Evolutionary conservation across 1,140 invertebrate genomes (phyloP).

Genomic region (Solenopsis fugax): DNA sequence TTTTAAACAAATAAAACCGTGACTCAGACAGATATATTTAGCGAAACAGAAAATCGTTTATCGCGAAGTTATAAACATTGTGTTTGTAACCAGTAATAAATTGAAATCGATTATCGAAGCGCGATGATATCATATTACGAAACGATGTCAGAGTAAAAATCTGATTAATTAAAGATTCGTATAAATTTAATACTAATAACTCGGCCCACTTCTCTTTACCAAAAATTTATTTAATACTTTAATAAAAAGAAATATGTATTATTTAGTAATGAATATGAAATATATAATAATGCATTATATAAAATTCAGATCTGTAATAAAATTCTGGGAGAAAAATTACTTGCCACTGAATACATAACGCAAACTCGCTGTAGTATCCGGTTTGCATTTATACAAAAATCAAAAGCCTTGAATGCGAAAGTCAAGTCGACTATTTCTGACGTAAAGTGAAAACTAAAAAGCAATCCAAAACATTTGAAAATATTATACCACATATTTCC

Average conservation of each 20-base stretch:
- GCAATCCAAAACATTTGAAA: background rate
- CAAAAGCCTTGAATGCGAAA: conserved; percentile 19
- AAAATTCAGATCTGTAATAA: background rate
- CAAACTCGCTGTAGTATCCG: background rate
- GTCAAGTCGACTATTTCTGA: background rate
- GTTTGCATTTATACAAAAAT: conserved; percentile 11
- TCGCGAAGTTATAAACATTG: background rate
- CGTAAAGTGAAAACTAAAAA: background rate
- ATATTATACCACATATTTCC: background rate
- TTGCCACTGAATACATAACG: background rate
- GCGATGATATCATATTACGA: background rate
- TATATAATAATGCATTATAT: background rate
- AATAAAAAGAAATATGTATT: background rate
- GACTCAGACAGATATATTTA: conserved; percentile 9
- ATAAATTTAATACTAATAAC: conserved; percentile 6
- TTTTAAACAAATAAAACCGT: conserved; percentile 1
- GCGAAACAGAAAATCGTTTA: conserved; percentile 15
- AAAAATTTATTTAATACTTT: conserved; percentile 17
- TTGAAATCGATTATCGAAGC: background rate
- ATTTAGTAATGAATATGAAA: background rate
- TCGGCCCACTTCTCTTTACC: background rate
- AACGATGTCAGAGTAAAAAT: background rate
- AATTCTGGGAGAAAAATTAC: background rate
- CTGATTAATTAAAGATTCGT: background rate
- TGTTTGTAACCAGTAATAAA: background rate